Evolutionary conservation across 2,888 invertebrate species (phyloP).

Genomic region (Lasioglossum vierecki): DNA sequence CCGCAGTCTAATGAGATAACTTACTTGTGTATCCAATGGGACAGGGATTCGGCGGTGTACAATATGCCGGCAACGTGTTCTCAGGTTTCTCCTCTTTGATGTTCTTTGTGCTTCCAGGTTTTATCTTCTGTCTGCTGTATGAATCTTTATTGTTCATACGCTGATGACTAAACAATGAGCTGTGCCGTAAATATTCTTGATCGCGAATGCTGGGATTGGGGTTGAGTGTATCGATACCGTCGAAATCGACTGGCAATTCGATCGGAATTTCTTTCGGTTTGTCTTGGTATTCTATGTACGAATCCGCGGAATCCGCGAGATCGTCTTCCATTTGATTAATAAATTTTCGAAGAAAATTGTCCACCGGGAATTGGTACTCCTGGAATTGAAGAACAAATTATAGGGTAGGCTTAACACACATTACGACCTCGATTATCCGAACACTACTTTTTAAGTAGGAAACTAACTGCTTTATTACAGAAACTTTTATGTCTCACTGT

Average conservation of each 20-base stretch:
- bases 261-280: conserved; percentile 83
- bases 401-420: not conserved
- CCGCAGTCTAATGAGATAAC: conserved; percentile 23
- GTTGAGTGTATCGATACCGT: conserved; percentile 88
- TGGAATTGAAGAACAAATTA: conserved; percentile 28
- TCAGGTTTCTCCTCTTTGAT: conserved; percentile 94
- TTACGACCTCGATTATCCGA: not conserved
- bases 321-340: conserved; percentile 92
- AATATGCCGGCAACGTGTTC: conserved; percentile 97
- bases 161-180: conserved; percentile 90
- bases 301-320: conserved; percentile 87
- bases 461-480: not conserved
- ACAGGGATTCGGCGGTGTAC: conserved; percentile 99
- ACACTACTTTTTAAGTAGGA: not conserved
- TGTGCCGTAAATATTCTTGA: conserved; percentile 94
- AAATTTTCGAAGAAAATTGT: conserved; percentile 90
- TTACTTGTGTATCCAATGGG: conserved; percentile 95
- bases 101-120: conserved; percentile 85
- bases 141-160: conserved; percentile 86
- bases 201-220: conserved; percentile 93
- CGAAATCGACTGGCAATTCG: conserved; percentile 88
- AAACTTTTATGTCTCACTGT: not conserved
- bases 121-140: conserved; percentile 82
- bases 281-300: conserved; percentile 87
- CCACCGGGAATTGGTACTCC: conserved; percentile 88